These are phyloP conservation scores for Cyclopterus lumpus DNA, from an alignment of 2,797 vertebrate species.

Conservation along the genomic window DNA sequence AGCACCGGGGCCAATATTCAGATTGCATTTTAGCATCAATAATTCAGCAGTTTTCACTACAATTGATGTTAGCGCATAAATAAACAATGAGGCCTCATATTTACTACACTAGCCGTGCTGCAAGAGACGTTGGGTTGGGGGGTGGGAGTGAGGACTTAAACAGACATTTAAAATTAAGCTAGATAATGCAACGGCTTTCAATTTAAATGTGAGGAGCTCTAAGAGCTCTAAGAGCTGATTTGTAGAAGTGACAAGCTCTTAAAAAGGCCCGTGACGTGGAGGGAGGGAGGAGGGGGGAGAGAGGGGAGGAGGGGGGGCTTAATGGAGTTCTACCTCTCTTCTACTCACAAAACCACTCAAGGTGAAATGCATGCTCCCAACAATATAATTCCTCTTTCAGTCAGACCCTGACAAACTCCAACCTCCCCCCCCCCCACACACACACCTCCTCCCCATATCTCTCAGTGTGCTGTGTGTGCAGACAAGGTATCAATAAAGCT, in stretches of 20 bases:
- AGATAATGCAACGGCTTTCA: conserved; percentile 85
- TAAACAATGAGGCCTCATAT: conserved; percentile 87
- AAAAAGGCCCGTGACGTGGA: conserved; percentile 81
- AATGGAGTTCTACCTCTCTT: conserved; percentile 81
- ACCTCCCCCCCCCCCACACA: conserved; percentile 50
- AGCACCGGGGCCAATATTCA: conserved; percentile 86
- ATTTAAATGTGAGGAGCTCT: conserved; percentile 80
- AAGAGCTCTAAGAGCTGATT: conserved; percentile 81
- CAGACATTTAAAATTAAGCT: conserved; percentile 88
- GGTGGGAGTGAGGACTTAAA: conserved; percentile 77
- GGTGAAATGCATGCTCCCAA: conserved; percentile 80
- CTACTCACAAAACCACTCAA: conserved; percentile 78
- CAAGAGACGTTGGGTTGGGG: conserved; percentile 51
- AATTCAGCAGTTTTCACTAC: conserved; percentile 88
- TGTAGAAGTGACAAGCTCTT: conserved; percentile 86
- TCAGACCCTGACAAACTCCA: conserved; percentile 71
- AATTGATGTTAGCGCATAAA: conserved; percentile 87
- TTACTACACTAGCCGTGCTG: conserved; percentile 75
- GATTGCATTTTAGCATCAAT: conserved; percentile 90
- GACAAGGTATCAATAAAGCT: conserved; percentile 78
- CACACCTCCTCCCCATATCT: conserved; percentile 47
- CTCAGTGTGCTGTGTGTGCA: conserved; percentile 61
- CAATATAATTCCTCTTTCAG: conserved; percentile 79
- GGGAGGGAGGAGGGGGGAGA: conserved; percentile 42
- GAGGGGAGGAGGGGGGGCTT: conserved; percentile 51